Conservation (phyloP, 2,113 vertebrate genomes). For the Gallinago jamesoni region DNA sequence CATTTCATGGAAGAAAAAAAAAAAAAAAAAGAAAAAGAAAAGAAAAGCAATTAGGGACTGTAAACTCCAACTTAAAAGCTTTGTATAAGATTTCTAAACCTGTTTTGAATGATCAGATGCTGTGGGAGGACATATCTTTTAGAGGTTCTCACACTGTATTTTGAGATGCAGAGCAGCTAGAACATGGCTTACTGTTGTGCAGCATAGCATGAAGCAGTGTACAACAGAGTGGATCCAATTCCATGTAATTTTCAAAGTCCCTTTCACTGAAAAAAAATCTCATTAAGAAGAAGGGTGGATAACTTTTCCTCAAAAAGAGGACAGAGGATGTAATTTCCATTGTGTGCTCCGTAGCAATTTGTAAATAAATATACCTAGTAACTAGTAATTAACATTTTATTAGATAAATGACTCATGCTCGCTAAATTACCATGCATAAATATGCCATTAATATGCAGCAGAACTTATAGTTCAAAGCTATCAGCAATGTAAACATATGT, state of each 20-base stretch:
- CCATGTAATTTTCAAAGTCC: neutral
- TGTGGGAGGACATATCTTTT: neutral
- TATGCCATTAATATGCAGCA: constrained; percentile 73
- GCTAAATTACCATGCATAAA: constrained; percentile 72
- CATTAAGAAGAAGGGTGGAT: neutral
- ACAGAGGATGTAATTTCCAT: constrained; percentile 38
- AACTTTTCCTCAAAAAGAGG: neutral
- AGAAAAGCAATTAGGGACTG: neutral
- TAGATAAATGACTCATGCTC: constrained; percentile 71
- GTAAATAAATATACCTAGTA: constrained; percentile 73
- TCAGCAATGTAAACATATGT: constrained; percentile 74
- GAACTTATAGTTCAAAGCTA: constrained; percentile 73
- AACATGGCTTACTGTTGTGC: neutral
- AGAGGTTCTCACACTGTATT: neutral
- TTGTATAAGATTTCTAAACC: neutral
- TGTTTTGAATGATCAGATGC: neutral
- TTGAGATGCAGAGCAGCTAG: neutral
- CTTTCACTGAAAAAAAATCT: neutral
- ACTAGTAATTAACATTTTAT: constrained; percentile 77
- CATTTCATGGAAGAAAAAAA: neutral
- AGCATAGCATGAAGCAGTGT: too few relatives aligned
- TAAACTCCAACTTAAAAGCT: neutral
- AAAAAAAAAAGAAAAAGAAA: neutral
- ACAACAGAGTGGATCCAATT: neutral
- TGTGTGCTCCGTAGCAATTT: constrained; percentile 53